These are phyloP conservation scores for Papilio polytes DNA, from an alignment of 1,140 invertebrate genomes.

Conservation along the genomic window DNA sequence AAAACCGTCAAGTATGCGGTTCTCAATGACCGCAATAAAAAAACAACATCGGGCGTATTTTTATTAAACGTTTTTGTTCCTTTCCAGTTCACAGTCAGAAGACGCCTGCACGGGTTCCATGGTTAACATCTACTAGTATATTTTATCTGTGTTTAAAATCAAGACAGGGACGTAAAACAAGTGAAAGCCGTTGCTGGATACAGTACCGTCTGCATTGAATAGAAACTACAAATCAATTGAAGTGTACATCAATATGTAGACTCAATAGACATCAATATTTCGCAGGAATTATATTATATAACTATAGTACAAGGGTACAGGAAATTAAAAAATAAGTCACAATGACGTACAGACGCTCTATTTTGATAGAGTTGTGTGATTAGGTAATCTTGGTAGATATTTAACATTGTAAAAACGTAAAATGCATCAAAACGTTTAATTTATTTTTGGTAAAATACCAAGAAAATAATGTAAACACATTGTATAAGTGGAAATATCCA, in stretches of 20 bases:
- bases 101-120: neutral
- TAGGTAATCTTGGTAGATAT: neutral
- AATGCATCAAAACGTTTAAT: neutral
- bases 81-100: neutral
- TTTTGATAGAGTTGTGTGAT: neutral
- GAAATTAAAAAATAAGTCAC: conserved; percentile 7
- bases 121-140: too few species aligned
- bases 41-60: neutral
- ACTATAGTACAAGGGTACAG: neutral
- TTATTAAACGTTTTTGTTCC: neutral
- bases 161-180: neutral
- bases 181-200: neutral
- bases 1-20: conserved; percentile 26
- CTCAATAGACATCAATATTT: too few species aligned
- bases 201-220: neutral
- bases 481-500: neutral
- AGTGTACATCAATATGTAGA: too few species aligned
- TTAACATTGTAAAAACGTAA: neutral
- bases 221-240: neutral
- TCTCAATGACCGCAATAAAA: conserved; percentile 36
- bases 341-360: neutral
- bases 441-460: neutral
- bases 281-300: neutral
- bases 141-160: neutral
- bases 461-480: neutral